phyloP scores from a whole-genome alignment of 1,140 invertebrate genomes.

The Dufourea novaeangliae region DNA sequence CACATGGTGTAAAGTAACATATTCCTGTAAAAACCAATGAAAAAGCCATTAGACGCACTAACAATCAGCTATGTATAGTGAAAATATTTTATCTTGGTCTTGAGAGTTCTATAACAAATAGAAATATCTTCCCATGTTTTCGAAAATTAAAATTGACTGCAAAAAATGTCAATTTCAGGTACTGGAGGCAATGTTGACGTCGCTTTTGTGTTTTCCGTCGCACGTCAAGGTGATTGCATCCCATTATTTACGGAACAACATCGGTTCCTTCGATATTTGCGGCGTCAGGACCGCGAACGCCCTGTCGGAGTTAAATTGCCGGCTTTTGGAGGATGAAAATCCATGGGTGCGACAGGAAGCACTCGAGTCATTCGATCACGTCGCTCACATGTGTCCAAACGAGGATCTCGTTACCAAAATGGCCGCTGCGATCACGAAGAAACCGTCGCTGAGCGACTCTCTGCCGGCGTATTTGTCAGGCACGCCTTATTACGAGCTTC shows the following conservation, averaged over 20 bases:
- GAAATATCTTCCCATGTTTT: too few relatives aligned
- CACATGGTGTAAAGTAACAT: too few relatives aligned
- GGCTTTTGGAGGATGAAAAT: constrained; percentile 66
- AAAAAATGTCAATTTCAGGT: constrained; percentile 62
- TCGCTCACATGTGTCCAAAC: constrained; percentile 66
- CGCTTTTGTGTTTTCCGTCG: constrained; percentile 42
- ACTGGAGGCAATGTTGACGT: constrained; percentile 57
- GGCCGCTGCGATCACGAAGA: constrained; percentile 54
- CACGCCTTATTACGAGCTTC: constrained; percentile 47
- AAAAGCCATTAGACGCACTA: too few relatives aligned
- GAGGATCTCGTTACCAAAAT: constrained; percentile 66
- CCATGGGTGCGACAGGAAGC: constrained; percentile 70
- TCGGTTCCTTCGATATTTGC: constrained; percentile 25
- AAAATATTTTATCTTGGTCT: too few relatives aligned
- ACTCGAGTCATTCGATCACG: constrained; percentile 70
- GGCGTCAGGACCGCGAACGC: constrained; percentile 18
- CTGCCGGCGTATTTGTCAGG: constrained; percentile 68
- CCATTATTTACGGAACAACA: constrained; percentile 61
- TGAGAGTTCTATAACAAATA: too few relatives aligned
- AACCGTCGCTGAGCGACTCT: constrained; percentile 52
- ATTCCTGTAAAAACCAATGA: too few relatives aligned
- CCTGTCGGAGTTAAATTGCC: constrained; percentile 66
- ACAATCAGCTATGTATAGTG: too few relatives aligned
- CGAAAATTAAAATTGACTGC: not conserved
- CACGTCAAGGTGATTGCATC: constrained; percentile 63